Evolutionary conservation across 2,888 invertebrate genomes (phyloP).

Genomic region (Operophtera brumata): DNA sequence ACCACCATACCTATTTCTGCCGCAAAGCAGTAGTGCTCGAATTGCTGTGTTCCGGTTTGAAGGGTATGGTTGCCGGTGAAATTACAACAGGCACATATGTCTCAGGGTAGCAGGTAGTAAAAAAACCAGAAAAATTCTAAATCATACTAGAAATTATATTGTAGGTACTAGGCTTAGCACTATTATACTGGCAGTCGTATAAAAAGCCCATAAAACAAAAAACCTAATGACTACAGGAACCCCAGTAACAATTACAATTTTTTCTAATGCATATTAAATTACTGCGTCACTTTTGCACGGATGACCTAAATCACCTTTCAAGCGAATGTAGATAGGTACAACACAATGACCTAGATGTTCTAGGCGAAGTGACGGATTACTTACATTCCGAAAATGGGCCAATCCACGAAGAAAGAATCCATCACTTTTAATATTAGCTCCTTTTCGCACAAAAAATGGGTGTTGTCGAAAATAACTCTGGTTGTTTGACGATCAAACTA

Average conservation of each 20-base stretch:
- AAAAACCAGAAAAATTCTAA: no score
- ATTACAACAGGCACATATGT: no score
- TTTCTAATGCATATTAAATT: slow-evolving; percentile 37
- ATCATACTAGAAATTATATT: no score
- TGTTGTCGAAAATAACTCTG: slow-evolving; percentile 35
- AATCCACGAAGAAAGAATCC: slow-evolving; percentile 45
- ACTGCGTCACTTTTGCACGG: slow-evolving; percentile 32
- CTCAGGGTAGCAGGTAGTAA: no score
- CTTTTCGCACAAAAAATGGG: slow-evolving; percentile 27
- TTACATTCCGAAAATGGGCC: slow-evolving; percentile 31
- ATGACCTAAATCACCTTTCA: slow-evolving; percentile 37
- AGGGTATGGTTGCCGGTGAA: no score
- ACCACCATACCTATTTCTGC: no score
- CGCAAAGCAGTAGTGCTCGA: no score
- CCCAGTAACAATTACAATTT: slow-evolving; percentile 15
- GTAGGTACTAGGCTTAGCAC: not conserved
- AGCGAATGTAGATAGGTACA: slow-evolving; percentile 21
- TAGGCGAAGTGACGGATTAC: slow-evolving; percentile 32
- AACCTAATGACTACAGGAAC: slow-evolving; percentile 10
- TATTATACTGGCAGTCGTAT: not conserved
- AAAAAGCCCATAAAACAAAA: not conserved
- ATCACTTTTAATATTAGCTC: slow-evolving; percentile 32
- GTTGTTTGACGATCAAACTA: slow-evolving; percentile 50
- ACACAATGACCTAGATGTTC: slow-evolving; percentile 34
- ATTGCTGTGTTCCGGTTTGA: no score